These are phyloP conservation scores for Lepisosteus osseus DNA, from an alignment of 2,113 vertebrate genomes.

Conservation along the genomic window DNA sequence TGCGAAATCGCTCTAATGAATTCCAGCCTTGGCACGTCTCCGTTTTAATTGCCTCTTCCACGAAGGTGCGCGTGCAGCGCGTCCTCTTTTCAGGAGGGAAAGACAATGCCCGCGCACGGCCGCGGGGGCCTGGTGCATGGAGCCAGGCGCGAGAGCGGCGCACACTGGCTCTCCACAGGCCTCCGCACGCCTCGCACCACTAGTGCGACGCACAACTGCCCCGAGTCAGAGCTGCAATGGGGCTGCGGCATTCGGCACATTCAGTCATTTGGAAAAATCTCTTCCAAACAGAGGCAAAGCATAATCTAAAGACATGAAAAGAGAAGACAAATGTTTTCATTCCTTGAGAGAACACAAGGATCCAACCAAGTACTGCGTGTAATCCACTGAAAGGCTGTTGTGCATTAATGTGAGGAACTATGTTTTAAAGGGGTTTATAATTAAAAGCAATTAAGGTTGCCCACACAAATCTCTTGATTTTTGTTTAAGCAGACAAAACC, in stretches of 20 bases:
- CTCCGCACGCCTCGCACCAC: background rate
- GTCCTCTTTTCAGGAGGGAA: slow-evolving; percentile 7
- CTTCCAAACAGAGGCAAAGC: slow-evolving; percentile 22
- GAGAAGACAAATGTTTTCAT: too few species aligned
- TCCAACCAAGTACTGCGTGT: slow-evolving; percentile 2
- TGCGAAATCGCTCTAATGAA: slow-evolving; percentile 14
- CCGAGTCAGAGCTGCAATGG: background rate
- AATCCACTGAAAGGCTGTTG: slow-evolving; percentile 28
- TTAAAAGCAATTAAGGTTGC: slow-evolving; percentile 2
- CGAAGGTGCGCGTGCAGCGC: background rate
- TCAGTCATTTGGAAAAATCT: too few species aligned
- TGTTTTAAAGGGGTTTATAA: background rate
- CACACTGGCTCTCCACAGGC: too few species aligned
- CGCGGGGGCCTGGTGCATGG: background rate
- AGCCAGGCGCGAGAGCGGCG: background rate
- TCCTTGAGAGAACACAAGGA: too few species aligned
- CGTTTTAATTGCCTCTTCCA: slow-evolving; percentile 18
- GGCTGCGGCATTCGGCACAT: background rate
- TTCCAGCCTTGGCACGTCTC: slow-evolving; percentile 5
- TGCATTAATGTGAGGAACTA: background rate
- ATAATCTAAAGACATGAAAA: slow-evolving; percentile 55
- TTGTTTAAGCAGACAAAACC: background rate
- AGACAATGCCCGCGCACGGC: background rate
- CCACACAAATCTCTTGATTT: slow-evolving; percentile 5
- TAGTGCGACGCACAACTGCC: background rate